Evolutionary conservation across 1,140 invertebrate genomes (phyloP), one percentile per base, ranked within the genome.

Genomic region (Lineus longissimus): DNA sequence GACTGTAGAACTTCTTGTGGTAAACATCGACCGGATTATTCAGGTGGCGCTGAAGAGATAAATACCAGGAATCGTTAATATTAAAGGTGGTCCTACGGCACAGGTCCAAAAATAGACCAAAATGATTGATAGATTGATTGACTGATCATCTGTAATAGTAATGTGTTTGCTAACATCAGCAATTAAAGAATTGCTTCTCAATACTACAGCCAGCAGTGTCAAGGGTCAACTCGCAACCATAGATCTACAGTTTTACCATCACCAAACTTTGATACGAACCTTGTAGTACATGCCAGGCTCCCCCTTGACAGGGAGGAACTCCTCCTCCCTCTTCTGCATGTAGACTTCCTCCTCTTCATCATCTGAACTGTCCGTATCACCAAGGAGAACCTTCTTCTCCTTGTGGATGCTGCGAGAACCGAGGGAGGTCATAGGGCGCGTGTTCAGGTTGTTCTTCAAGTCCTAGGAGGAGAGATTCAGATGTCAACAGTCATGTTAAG

Each of bases 281-380:
- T 78, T 78, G 63, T 77, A 79, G 54, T 69, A 78, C 66, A 79
- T 70, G 6, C 76, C 77, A 13, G 71, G 69, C 70, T 75, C 73
- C 2, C 71, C 72, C 36, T 73, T 69, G 15, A 77, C 75, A 1
- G 72, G 69, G 55, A 69, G 73, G 59, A 73, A 74, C 36, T 77
- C 73, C 17, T 73, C 63, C 47, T 75, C 70, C 51, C 67, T 71
- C 62, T 70, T 71, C 17, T 72, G 19, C 55, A 64, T 22, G 6
- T 19, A 6, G 41, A 31, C 47, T 1, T 64, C 61, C 43, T 72
- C 70, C 9, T 73, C 71, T 25, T 73, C 74, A 27, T 61, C 55
- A 55, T 57, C 25, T 7, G 15, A 22, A 1, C 33, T 51, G 19
- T 76, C 71, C 55, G 66, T 69, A 17, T 75, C 70, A 17, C 61